Conservation (phyloP, 2,113 vertebrate species). For the Macroglossus sobrinus region DNA sequence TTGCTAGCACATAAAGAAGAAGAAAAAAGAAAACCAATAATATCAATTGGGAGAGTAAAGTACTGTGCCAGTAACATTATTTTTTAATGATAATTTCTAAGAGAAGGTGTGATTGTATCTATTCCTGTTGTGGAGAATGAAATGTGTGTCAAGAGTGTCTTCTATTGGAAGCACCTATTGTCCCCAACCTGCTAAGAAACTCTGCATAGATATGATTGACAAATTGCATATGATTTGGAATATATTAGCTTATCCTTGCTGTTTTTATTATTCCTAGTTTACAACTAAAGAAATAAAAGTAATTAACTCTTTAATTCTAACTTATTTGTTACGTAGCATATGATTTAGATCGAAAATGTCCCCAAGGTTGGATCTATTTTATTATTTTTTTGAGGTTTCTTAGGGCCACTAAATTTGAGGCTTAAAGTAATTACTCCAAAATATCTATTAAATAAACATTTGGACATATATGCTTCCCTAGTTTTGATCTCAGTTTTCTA, state of each 20-base stretch:
- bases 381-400: background rate
- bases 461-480: background rate
- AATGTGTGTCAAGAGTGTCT: background rate
- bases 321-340: background rate
- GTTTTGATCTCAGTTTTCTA: slow-evolving; percentile 22
- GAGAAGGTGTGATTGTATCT: background rate
- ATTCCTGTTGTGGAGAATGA: background rate
- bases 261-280: background rate
- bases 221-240: background rate
- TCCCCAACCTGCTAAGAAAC: background rate
- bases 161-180: accelerated
- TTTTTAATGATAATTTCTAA: background rate
- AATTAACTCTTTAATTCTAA: background rate
- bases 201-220: background rate
- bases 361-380: background rate
- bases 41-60: background rate
- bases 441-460: background rate
- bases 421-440: background rate
- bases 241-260: background rate
- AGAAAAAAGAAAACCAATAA: background rate
- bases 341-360: background rate
- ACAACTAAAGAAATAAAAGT: background rate
- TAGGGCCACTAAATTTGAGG: background rate
- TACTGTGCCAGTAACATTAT: background rate
- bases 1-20: background rate